Evolutionary conservation across 2,888 invertebrate species (phyloP).

Genomic region (Biston stratarius): DNA sequence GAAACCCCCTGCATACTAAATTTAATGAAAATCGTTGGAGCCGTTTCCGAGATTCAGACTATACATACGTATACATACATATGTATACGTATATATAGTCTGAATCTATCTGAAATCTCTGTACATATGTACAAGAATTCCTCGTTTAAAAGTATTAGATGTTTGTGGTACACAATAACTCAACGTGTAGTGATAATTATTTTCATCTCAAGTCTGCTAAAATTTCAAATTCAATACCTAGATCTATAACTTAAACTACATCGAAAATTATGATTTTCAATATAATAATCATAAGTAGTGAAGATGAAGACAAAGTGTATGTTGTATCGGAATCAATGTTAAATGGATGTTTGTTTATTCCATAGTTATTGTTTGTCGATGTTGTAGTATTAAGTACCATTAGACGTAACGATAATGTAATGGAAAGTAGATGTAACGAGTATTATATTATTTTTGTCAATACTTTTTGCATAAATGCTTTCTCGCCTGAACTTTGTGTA

Average conservation of each 20-base stretch:
- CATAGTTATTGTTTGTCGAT: constrained; percentile 61
- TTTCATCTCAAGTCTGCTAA: neutral
- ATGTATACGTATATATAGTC: too few species aligned
- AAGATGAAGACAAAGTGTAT: constrained; percentile 26
- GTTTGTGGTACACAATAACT: too few species aligned
- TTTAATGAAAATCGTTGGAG: too few species aligned
- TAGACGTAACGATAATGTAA: constrained; percentile 30
- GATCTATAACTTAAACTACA: constrained; percentile 5
- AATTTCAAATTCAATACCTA: neutral
- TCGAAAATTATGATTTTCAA: constrained; percentile 18
- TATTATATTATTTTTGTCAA: constrained; percentile 47
- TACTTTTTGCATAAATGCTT: constrained; percentile 47
- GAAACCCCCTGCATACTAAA: too few species aligned
- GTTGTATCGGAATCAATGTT: constrained; percentile 48
- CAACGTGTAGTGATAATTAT: neutral
- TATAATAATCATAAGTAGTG: constrained; percentile 14
- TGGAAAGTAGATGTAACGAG: constrained; percentile 49
- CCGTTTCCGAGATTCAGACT: too few species aligned
- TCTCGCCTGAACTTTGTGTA: constrained; percentile 51
- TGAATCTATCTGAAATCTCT: too few species aligned
- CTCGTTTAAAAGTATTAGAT: too few species aligned
- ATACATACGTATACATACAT: too few species aligned
- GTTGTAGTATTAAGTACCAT: constrained; percentile 61
- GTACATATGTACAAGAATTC: too few species aligned
- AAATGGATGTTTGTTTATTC: constrained; percentile 64